Base-by-base conservation (phyloP, 2,888 invertebrate genomes). In the Euplagia quadripunctaria region DNA sequence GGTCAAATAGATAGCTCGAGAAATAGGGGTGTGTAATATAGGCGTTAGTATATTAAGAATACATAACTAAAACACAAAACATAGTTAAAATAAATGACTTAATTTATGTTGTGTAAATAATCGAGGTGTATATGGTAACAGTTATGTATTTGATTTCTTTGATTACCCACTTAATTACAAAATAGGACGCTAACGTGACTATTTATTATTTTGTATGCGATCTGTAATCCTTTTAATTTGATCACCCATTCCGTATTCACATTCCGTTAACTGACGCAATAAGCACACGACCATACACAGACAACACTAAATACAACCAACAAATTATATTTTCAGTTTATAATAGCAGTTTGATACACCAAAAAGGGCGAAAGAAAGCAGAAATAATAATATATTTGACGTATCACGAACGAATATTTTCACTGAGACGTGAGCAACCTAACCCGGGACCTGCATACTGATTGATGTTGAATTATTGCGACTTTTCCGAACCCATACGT, bases 311-410 rank as follows among this genome's bases (percentile, higher is more conserved):
- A 82, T 70, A 41, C 72, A 77, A 79, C 67, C 46, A 71, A 78
- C 80, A 86, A 87, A 88, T 85, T 75, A 80, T 86, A 86, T 89
- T 92, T 91, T 87, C 82, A 80, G 81, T 86, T 83, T 86, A 86
- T 88, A 89, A 89, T 86, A 84, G 80, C 81, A 83, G 82, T 86
- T 89, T 79, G 77, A 78, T 81, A 85, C 80, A 85, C 90, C 93
- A 79, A 91, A 94, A 93, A 90, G 83, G 92, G 92, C 79, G 85
- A 61, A 92, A 93, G 95, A 95, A 95, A 95, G 95, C 90, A 83
- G 77, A 81, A 84, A 88, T 90, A 90, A 90, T 92, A 93, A 88
- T 87, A 90, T 87, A 90, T 91, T 92, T 90, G 90, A 90, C 85
- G 85, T 88, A 85, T 87, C 89, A 90, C 89, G 87, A 89, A 88